Conservation (phyloP, 35 echinoderm and acorn worm species). For the Ptychodera flava region DNA sequence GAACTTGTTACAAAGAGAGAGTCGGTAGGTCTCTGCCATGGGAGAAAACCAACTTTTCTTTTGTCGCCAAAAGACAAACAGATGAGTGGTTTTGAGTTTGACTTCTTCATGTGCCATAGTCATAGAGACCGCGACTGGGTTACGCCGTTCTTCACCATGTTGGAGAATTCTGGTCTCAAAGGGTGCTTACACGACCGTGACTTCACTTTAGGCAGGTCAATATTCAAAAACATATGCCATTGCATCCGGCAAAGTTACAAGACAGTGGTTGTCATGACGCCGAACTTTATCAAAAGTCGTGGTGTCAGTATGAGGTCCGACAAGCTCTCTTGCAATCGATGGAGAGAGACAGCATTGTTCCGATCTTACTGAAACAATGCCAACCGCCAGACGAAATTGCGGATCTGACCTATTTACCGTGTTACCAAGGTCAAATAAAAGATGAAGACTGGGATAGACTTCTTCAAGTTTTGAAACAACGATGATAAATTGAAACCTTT, state of each 20-base stretch:
- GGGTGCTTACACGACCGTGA: slow-evolving; percentile 77
- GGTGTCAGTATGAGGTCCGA: slow-evolving; percentile 80
- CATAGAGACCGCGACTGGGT: slow-evolving; percentile 84
- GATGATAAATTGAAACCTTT: too few relatives aligned
- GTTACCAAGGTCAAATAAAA: slow-evolving; percentile 55
- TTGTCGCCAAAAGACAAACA: background rate
- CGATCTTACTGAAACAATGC: slow-evolving; percentile 58
- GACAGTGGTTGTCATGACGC: slow-evolving; percentile 55
- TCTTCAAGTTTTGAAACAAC: background rate
- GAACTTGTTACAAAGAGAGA: background rate
- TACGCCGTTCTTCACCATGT: slow-evolving; percentile 51
- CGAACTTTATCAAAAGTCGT: slow-evolving; percentile 61
- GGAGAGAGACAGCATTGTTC: slow-evolving; percentile 44
- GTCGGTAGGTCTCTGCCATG: background rate
- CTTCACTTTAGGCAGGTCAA: slow-evolving; percentile 57
- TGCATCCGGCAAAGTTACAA: slow-evolving; percentile 50
- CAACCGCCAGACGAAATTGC: slow-evolving; percentile 63
- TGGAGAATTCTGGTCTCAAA: slow-evolving; percentile 52
- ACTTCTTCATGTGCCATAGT: slow-evolving; percentile 79
- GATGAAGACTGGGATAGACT: slow-evolving; percentile 36
- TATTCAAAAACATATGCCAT: slow-evolving; percentile 49
- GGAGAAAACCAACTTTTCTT: background rate
- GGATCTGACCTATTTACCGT: slow-evolving; percentile 65
- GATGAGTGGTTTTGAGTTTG: background rate
- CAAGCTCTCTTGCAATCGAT: slow-evolving; percentile 43